phyloP scores from a whole-genome alignment of 2,113 vertebrate species.

The Salvelinus sp. region DNA sequence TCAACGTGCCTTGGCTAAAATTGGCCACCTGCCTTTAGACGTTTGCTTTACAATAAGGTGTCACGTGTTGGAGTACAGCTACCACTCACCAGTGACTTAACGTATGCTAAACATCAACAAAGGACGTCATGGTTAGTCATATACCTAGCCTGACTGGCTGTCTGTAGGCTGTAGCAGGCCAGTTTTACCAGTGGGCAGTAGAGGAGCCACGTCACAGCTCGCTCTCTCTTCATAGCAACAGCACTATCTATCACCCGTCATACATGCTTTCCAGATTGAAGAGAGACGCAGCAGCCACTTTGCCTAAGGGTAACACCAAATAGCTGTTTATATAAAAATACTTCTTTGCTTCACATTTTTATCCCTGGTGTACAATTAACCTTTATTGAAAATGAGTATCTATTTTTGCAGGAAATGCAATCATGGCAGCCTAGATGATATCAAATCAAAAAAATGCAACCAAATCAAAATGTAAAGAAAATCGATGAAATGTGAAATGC shows the following conservation, averaged over 20 bases:
- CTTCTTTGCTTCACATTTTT: slow-evolving; percentile 10
- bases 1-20: neutral
- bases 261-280: slow-evolving; percentile 63
- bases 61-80: neutral
- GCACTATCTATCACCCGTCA: slow-evolving; percentile 57
- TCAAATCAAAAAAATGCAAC: neutral
- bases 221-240: slow-evolving; percentile 63
- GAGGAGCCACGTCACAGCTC: slow-evolving; percentile 67
- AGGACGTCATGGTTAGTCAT: slow-evolving; percentile 27
- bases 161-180: slow-evolving; percentile 23
- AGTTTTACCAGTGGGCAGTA: slow-evolving; percentile 59
- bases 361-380: slow-evolving; percentile 11
- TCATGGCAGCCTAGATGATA: neutral
- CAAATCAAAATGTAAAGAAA: neutral
- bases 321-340: slow-evolving; percentile 44
- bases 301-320: slow-evolving; percentile 49
- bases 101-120: slow-evolving; percentile 41
- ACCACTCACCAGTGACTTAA: slow-evolving; percentile 11
- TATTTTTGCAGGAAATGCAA: neutral
- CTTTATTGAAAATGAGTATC: slow-evolving; percentile 8
- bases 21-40: too few relatives aligned
- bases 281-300: slow-evolving; percentile 9
- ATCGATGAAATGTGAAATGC: neutral
- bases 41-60: neutral
- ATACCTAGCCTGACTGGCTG: slow-evolving; percentile 7